phyloP scores from a whole-genome alignment of 2,797 vertebrate genomes.

The Poecilia picta region DNA sequence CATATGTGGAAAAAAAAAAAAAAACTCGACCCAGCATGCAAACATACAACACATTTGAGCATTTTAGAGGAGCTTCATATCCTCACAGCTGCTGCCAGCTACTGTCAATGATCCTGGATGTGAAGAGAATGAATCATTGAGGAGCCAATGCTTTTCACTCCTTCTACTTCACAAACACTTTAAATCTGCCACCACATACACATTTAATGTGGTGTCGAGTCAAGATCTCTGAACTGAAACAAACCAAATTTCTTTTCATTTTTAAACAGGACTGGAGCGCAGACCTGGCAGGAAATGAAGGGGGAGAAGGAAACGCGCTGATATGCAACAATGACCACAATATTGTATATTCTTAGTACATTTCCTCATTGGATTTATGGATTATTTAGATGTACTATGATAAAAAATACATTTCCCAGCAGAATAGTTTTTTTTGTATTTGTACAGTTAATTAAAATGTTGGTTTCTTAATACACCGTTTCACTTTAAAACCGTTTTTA shows the following conservation, averaged over 20 bases:
- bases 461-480: not conserved
- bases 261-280: not conserved
- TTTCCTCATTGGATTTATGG: not conserved
- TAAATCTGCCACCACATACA: constrained; percentile 4
- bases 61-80: constrained; percentile 8
- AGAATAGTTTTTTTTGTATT: not conserved
- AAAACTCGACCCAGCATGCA: constrained; percentile 50
- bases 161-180: constrained; percentile 6
- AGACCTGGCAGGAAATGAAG: not conserved
- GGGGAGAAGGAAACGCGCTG: not conserved
- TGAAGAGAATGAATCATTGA: constrained; percentile 15
- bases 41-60: constrained; percentile 25
- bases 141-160: not conserved
- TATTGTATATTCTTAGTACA: not conserved
- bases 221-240: constrained; percentile 21
- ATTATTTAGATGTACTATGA: not conserved
- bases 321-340: constrained; percentile 3
- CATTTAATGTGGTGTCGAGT: constrained; percentile 3
- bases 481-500: not conserved
- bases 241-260: not conserved
- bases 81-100: constrained; percentile 19
- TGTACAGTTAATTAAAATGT: not conserved
- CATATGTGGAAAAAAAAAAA: constrained; percentile 51
- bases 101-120: constrained; percentile 10
- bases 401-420: not conserved